These are phyloP conservation scores for Psammodynastes pulverulentus DNA, from an alignment of 2,113 vertebrate genomes.

Conservation along the genomic window DNA sequence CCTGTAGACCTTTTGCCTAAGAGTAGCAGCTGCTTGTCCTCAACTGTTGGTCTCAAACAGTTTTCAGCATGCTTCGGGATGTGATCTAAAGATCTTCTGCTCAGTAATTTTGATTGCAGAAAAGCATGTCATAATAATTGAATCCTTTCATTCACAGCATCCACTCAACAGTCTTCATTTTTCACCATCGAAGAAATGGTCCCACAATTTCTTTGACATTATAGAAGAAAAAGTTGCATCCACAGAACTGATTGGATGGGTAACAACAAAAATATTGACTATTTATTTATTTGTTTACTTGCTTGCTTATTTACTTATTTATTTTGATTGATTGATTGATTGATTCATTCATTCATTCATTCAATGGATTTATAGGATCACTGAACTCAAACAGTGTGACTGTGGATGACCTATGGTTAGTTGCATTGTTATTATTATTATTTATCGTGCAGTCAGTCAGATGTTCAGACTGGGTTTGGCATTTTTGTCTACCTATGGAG, in stretches of 20 bases:
- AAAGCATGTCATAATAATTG: background rate
- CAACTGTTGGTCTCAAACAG: background rate
- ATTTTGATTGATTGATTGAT: no score
- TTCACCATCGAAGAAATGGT: conserved; percentile 74
- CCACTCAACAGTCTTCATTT: background rate
- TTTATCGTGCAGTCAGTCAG: no score
- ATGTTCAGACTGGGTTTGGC: no score
- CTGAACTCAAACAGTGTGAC: background rate
- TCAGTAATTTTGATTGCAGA: background rate
- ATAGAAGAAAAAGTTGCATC: conserved; percentile 74
- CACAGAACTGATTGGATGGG: conserved; percentile 66
- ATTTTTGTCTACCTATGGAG: no score
- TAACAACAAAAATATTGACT: conserved; percentile 32
- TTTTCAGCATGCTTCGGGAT: background rate
- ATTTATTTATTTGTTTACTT: background rate
- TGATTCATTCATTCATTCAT: no score
- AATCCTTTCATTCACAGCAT: background rate
- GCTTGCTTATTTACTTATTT: background rate
- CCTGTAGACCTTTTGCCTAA: background rate
- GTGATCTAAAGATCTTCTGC: background rate
- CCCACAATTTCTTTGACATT: conserved; percentile 74
- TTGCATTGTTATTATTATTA: background rate
- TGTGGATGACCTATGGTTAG: background rate
- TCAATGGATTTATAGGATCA: background rate
- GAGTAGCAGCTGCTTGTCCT: background rate